Evolutionary conservation across 2,888 invertebrate species (phyloP), one percentile per base, ranked within the genome.

Genomic region (Patella ulyssiponensis): DNA sequence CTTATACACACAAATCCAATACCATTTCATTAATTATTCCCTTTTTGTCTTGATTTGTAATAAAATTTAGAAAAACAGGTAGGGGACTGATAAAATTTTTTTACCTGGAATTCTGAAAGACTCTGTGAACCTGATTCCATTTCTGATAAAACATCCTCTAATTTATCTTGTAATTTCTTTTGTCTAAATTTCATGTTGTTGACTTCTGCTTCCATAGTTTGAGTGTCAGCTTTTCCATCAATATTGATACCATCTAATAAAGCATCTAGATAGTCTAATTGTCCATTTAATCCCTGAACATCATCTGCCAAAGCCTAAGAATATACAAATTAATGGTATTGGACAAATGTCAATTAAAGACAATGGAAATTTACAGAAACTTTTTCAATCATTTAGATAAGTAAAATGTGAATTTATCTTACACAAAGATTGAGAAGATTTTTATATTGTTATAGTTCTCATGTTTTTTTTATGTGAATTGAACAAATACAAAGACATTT

Each of bases 211-310:
- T 95, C 93, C 69, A 97, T 94, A 79, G 95, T 95, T 23, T 94
- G 93, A 0, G 96, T 96, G 86, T 96, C 95, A 52, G 90, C 88
- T 69, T 95, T 94, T 56, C 95, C 95, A 0, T 95, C 93, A 0
- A 96, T 96, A 88, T 95, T 95, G 64, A 98, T 94, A 89, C 96
- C 96, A 85, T 95, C 95, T 3, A 96, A 96, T 82, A 94, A 94
- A 91, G 94, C 93, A 88, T 94, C 92, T 83, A 95, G 94, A 90
- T 93, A 84, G 84, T 94, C 94, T 79, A 95, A 90, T 51, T 97
- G 97, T 83, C 95, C 95, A 85, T 95, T 94, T 69, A 98, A 93
- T 54, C 94, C 94, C 20, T 94, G 94, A 4, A 96, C 94, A 92
- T 98, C 97, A 89, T 97, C 97, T 58, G 87, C 86, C 75, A 89